Percentiles rank a stretch among this genome's conserved stretches.
Evolutionary conservation across 2,888 invertebrate genomes (phyloP).

Genomic region (Apantesis nais): DNA sequence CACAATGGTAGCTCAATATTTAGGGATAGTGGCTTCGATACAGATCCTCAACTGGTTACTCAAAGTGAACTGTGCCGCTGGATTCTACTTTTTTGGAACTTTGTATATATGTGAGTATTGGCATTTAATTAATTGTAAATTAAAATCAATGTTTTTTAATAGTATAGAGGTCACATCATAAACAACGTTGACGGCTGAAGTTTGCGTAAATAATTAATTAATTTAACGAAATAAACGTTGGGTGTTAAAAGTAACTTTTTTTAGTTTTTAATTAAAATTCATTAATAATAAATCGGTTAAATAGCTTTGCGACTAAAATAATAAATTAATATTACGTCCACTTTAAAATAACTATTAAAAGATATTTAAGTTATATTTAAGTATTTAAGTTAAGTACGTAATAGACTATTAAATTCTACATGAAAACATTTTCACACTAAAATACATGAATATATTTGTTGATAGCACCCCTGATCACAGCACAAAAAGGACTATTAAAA

Average conservation of each 20-base stretch:
- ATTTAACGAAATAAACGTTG: slow-evolving; percentile 1
- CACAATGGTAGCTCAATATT: slow-evolving; percentile 80
- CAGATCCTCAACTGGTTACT: slow-evolving; percentile 86
- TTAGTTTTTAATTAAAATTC: slow-evolving; percentile 3
- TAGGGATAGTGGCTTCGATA: slow-evolving; percentile 86
- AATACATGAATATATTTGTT: slow-evolving; percentile 38
- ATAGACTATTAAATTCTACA: slow-evolving; percentile 21
- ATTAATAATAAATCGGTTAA: neutral
- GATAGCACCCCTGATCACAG: slow-evolving; percentile 37
- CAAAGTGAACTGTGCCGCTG: slow-evolving; percentile 83
- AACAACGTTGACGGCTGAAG: too few species aligned
- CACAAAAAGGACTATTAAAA: slow-evolving; percentile 55
- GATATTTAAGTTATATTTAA: slow-evolving; percentile 13
- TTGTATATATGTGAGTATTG: slow-evolving; percentile 73
- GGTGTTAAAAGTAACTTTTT: slow-evolving; percentile 25
- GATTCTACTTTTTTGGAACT: slow-evolving; percentile 84
- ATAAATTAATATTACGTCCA: neutral
- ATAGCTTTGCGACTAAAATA: neutral
- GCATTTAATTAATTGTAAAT: too few species aligned
- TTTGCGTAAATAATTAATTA: neutral
- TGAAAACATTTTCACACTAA: slow-evolving; percentile 22
- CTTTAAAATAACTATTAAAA: neutral
- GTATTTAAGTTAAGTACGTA: too few species aligned
- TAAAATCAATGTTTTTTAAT: too few species aligned
- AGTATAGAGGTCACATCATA: too few species aligned